These are phyloP conservation scores for Petrocephalus sullivani DNA, from an alignment of 2,797 vertebrate species.

Conservation along the genomic window DNA sequence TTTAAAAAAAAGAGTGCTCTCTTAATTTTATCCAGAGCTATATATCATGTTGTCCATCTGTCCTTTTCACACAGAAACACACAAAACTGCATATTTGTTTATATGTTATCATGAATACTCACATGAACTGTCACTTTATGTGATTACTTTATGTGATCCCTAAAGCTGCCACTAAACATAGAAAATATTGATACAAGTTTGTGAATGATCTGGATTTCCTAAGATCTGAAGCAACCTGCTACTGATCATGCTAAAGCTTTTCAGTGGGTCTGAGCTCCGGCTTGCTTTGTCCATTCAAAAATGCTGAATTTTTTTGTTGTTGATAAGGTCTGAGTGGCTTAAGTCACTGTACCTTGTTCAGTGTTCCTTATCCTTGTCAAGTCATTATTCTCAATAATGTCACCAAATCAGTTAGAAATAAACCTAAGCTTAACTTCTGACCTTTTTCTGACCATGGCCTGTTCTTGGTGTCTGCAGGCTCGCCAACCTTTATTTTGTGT, in stretches of 20 bases:
- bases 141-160: background rate
- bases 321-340: background rate
- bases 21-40: no score
- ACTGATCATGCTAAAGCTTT: background rate
- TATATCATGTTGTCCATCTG: background rate
- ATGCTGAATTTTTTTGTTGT: background rate
- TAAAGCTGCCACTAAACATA: background rate
- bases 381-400: background rate
- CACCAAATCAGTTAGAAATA: background rate
- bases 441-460: background rate
- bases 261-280: background rate
- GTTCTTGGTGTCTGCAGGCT: conserved; percentile 45
- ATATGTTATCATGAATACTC: background rate
- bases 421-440: background rate
- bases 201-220: background rate
- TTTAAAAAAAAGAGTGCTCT: no score
- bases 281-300: background rate
- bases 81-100: background rate
- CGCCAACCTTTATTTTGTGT: conserved; percentile 63
- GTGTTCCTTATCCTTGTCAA: background rate
- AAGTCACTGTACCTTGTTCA: background rate
- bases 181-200: background rate
- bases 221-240: background rate
- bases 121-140: background rate
- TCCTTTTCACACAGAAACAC: background rate